Conservation (phyloP, 1,140 invertebrate species). For the Oreohelix idahoensis region DNA sequence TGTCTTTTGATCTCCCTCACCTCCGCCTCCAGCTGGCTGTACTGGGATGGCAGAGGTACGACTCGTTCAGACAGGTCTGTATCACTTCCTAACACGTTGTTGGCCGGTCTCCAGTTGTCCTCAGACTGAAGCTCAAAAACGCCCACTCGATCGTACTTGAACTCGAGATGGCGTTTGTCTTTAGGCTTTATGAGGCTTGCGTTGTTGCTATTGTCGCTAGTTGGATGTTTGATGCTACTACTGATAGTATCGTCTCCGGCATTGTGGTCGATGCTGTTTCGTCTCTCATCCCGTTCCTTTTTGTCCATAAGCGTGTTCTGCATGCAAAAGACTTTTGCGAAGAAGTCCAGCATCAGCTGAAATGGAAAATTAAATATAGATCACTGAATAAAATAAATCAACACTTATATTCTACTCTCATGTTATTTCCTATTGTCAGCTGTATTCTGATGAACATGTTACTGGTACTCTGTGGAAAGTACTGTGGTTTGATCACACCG, state of each 20-base stretch:
- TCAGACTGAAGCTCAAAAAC: constrained; percentile 58
- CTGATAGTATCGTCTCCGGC: neutral
- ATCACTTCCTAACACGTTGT: constrained; percentile 17
- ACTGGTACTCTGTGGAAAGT: too few relatives aligned
- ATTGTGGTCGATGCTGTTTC: constrained; percentile 5
- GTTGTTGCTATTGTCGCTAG: neutral
- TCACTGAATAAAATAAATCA: too few relatives aligned
- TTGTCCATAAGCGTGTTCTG: constrained; percentile 57
- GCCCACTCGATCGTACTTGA: constrained; percentile 56
- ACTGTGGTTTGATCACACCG: too few relatives aligned
- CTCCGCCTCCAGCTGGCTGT: constrained; percentile 59
- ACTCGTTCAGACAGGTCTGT: constrained; percentile 31
- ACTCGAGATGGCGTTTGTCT: constrained; percentile 45
- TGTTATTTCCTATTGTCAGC: too few relatives aligned
- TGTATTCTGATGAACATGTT: too few relatives aligned
- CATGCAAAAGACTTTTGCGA: constrained; percentile 70
- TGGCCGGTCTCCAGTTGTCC: constrained; percentile 47
- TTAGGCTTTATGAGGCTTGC: constrained; percentile 24
- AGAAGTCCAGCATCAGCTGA: constrained; percentile 67
- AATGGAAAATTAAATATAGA: constrained; percentile 25
- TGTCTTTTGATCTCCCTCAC: constrained; percentile 64
- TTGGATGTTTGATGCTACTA: neutral
- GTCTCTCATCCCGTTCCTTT: constrained; percentile 31
- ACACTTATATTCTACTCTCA: too few relatives aligned
- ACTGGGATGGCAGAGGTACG: constrained; percentile 33